Conservation (phyloP, 2,797 vertebrate species). For the Anabas testudineus region DNA sequence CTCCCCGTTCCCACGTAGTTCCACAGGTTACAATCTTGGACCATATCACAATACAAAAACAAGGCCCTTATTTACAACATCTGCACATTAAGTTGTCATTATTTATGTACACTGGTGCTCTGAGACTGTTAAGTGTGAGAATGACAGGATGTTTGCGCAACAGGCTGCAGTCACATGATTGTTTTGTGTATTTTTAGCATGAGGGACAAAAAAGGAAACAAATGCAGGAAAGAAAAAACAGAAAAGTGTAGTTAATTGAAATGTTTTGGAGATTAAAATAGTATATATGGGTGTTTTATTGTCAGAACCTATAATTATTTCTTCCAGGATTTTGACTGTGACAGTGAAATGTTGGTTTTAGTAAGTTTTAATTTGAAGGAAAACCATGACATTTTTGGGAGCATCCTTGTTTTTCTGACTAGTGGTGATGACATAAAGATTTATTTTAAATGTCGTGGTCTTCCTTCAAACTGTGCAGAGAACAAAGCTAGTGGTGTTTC, state of each 20-base stretch:
- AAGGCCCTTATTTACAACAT: conserved; percentile 78
- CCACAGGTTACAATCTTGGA: conserved; percentile 72
- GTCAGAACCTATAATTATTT: not conserved
- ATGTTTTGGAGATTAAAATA: conserved; percentile 3
- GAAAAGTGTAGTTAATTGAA: not conserved
- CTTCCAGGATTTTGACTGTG: not conserved
- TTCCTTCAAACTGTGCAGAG: conserved; percentile 38
- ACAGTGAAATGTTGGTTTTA: conserved; percentile 13
- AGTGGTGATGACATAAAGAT: conserved; percentile 44
- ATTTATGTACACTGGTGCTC: conserved; percentile 71
- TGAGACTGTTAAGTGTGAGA: conserved; percentile 39
- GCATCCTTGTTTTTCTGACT: conserved; percentile 16
- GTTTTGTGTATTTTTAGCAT: conserved; percentile 10
- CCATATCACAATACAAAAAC: conserved; percentile 71
- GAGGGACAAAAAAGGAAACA: conserved; percentile 22
- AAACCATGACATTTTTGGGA: conserved; percentile 1
- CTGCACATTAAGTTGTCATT: conserved; percentile 55
- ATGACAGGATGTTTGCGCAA: conserved; percentile 25
- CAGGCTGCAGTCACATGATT: conserved; percentile 55
- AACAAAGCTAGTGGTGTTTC: conserved; percentile 64
- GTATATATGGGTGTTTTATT: conserved; percentile 2
- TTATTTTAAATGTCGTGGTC: conserved; percentile 4
- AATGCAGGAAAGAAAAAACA: conserved; percentile 26
- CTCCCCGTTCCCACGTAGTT: conserved; percentile 30
- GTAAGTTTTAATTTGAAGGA: conserved; percentile 45